phyloP scores from a whole-genome alignment of 2,113 vertebrate species.

The Gadus chalcogrammus region DNA sequence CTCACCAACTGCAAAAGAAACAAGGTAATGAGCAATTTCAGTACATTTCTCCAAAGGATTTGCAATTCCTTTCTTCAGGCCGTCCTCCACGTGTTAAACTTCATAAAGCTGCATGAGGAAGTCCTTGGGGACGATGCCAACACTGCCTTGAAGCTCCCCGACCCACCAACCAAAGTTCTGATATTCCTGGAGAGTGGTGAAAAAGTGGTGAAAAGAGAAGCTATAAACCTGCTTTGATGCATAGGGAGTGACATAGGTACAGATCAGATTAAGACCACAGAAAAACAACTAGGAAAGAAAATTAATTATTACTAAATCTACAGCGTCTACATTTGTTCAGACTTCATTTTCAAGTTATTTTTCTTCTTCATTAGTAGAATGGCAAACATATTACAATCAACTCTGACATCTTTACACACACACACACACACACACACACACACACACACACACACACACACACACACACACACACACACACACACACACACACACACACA shows the following conservation, averaged over 20 bases:
- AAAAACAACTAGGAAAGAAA: neutral
- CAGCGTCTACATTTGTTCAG: too few species aligned
- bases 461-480: too few species aligned
- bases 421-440: too few species aligned
- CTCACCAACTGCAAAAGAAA: neutral
- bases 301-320: too few species aligned
- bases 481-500: too few species aligned
- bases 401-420: neutral
- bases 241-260: neutral
- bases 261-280: neutral
- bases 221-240: neutral
- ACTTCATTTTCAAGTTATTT: too few species aligned
- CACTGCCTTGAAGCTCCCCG: slow-evolving; percentile 90
- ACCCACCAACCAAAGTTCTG: slow-evolving; percentile 97
- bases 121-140: slow-evolving; percentile 95
- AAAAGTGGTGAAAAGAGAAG: slow-evolving; percentile 2
- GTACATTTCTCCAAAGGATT: neutral
- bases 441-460: too few species aligned
- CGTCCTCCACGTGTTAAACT: slow-evolving; percentile 80
- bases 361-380: too few species aligned
- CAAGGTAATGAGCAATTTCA: neutral
- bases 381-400: neutral
- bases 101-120: slow-evolving; percentile 93
- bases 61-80: neutral
- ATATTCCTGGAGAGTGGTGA: slow-evolving; percentile 85